These are phyloP conservation scores for Eristalis arbustorum DNA, from an alignment of 2,888 invertebrate genomes.

Conservation along the genomic window DNA sequence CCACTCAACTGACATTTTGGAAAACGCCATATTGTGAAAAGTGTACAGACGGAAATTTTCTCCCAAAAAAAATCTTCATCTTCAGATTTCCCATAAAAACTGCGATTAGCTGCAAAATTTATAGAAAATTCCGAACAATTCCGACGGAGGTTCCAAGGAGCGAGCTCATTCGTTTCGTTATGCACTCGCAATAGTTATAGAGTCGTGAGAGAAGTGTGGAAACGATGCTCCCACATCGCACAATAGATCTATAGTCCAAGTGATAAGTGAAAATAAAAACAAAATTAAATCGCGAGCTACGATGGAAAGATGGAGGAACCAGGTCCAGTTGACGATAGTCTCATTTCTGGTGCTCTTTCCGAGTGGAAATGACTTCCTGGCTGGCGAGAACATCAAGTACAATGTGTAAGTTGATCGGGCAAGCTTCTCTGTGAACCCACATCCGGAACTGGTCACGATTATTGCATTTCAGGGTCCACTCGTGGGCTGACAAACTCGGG, in stretches of 20 bases:
- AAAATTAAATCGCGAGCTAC: constrained; percentile 29
- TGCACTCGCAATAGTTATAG: constrained; percentile 28
- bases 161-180: not conserved
- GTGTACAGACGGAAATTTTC: constrained; percentile 72
- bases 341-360: constrained; percentile 76
- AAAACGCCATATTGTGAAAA: constrained; percentile 71
- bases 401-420: constrained; percentile 76
- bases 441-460: not conserved
- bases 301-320: constrained; percentile 72
- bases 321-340: constrained; percentile 73
- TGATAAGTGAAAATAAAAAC: constrained; percentile 35
- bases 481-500: constrained; percentile 91
- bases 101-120: not conserved
- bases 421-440: too few species aligned
- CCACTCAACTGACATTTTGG: constrained; percentile 39
- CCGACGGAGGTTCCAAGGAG: not conserved
- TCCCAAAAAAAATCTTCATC: not conserved
- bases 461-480: constrained; percentile 83
- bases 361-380: constrained; percentile 76
- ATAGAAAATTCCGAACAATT: not conserved
- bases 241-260: constrained; percentile 34
- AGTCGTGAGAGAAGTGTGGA: not conserved
- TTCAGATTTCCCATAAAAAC: constrained; percentile 2
- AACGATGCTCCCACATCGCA: constrained; percentile 44
- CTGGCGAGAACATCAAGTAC: constrained; percentile 79